Evolutionary conservation across 2,797 vertebrate species (phyloP).

Genomic region (Protonibea diacanthus): DNA sequence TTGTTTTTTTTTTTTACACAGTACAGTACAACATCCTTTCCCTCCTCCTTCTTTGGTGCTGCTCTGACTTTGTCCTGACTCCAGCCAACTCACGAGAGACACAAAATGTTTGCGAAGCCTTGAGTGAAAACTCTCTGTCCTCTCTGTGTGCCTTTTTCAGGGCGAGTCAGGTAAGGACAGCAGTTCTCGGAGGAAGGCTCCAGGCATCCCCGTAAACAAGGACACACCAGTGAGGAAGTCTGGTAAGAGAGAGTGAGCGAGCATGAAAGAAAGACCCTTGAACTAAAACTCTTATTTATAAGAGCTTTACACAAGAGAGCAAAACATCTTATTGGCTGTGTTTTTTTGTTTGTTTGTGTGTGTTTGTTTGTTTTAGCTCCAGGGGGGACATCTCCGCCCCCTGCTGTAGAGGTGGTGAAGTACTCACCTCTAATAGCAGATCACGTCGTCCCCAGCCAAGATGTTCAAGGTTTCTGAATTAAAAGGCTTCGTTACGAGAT

Average conservation of each 20-base stretch:
- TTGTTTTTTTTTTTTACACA: not conserved
- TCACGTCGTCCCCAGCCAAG: slow-evolving; percentile 89
- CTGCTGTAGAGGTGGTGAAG: slow-evolving; percentile 87
- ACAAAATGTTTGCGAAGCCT: slow-evolving; percentile 24
- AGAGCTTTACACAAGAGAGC: not conserved
- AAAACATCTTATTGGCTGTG: slow-evolving; percentile 8
- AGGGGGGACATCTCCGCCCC: slow-evolving; percentile 69
- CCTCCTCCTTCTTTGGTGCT: slow-evolving; percentile 6
- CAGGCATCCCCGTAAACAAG: slow-evolving; percentile 77
- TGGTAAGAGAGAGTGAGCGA: slow-evolving; percentile 73
- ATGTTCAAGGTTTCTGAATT: slow-evolving; percentile 85
- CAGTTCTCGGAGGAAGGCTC: slow-evolving; percentile 76
- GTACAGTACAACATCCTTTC: not conserved
- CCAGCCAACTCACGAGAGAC: not conserved
- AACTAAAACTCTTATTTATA: slow-evolving; percentile 5
- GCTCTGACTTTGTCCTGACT: slow-evolving; percentile 4
- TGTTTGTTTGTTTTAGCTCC: slow-evolving; percentile 70
- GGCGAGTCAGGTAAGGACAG: slow-evolving; percentile 73
- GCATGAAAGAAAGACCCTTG: slow-evolving; percentile 10
- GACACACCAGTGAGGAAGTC: slow-evolving; percentile 80
- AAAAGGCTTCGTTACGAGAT: not conserved
- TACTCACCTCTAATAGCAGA: slow-evolving; percentile 86
- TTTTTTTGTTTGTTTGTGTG: not conserved
- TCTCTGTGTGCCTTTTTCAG: slow-evolving; percentile 55
- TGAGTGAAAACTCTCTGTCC: slow-evolving; percentile 23